Base-by-base conservation (phyloP, 2,888 invertebrate genomes). In the Megamerina dolium region DNA sequence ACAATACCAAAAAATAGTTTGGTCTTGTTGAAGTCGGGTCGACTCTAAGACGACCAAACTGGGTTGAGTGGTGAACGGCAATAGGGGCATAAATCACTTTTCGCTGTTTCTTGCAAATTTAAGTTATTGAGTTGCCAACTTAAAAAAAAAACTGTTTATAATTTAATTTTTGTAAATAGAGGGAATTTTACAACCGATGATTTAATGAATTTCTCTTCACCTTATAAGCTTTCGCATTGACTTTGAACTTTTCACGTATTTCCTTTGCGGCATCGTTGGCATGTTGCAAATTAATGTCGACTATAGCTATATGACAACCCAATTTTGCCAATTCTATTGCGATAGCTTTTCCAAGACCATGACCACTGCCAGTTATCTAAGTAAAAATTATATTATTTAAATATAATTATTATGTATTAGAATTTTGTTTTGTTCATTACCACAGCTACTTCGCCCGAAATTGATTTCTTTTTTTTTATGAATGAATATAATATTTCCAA, bases 291-390 rank as follows among this genome's bases (percentile, higher is more conserved):
- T 46, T 43, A 14, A 51, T 32, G 40, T 48, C 49, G 12, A 47
- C 47, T 20, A 49, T 27, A 8, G 49, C 47, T 13, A 48, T 26
- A 39, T 46, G 37, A 21, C 48, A 48, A 18, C 51, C 51, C 8
- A 36, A 39, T 8, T 46, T 36, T 5, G 51, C 51, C 20, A 51
- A 29, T 23, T 49, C 48, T 12, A 27, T 38, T 31, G 47, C 47
- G 18, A 49, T 43, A 30, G 31, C 37, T 13, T 41, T 43, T 40
- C 49, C 49, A 4, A 49, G 41, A 41, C 43, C 49, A 34, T 43
- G 16, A n/a, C 20, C 49, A n/a, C 40, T 34, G 37, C 41, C 49
- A 19, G 48, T 45, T 45, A 49, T 38, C 49, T 45, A 13, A 6
- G 6, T 6, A 31, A 30, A 8, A 13, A 14, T 30, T n/a, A n/a